phyloP scores from a whole-genome alignment of 2,113 vertebrate genomes.

The Mormyrus iriodes region DNA sequence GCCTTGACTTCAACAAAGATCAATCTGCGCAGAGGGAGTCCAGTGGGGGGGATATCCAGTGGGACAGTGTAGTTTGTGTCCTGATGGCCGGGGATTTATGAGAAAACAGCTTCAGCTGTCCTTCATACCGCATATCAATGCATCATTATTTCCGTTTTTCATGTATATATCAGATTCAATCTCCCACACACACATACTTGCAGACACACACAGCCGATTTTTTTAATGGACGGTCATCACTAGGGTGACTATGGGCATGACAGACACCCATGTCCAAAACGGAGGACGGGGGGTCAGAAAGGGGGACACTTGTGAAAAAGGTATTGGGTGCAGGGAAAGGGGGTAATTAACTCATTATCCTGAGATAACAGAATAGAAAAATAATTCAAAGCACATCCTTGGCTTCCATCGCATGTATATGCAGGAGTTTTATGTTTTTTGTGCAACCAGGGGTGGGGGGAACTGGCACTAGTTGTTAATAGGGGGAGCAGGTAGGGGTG shows the following conservation, averaged over 20 bases:
- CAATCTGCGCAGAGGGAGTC: conserved; percentile 49
- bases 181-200: neutral
- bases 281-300: neutral
- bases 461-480: too few relatives aligned
- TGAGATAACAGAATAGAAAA: neutral
- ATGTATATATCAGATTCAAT: neutral
- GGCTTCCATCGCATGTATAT: neutral
- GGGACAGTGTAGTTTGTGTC: conserved; percentile 40
- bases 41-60: conserved; percentile 47
- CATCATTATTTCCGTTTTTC: neutral
- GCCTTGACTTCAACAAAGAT: conserved; percentile 63
- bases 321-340: neutral
- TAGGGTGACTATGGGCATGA: neutral
- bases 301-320: neutral
- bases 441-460: neutral
- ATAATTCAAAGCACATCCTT: neutral
- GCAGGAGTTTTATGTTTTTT: neutral
- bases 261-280: neutral
- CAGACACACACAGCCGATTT: neutral
- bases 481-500: neutral
- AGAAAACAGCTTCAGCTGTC: neutral
- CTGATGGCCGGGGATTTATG: conserved; percentile 32
- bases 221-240: neutral
- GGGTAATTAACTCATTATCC: neutral
- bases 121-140: neutral